Evolutionary conservation across 2,113 vertebrate species (phyloP), one percentile per base, ranked within the genome.

Genomic region (Prunella himalayana): DNA sequence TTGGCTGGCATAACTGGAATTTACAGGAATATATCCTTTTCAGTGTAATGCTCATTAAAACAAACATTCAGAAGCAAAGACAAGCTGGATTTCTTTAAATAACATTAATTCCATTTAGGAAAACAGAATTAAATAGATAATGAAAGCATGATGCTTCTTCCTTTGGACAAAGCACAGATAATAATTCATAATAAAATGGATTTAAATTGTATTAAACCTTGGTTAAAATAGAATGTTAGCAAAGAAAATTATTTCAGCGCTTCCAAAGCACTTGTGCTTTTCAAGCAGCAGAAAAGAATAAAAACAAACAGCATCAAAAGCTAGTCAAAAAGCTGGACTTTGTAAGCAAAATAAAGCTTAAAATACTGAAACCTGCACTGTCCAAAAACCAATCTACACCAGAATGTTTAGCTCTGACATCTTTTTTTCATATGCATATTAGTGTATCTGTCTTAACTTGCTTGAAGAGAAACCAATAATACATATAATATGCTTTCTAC

Each of bases 381-480:
- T 70, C 59, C 56, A 85, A 90, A 92, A 91, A 0, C 33, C 31
- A 65, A 69, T 72, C 68, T 73, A 47, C 82, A 88, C 68, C 63
- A 88, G 54, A 91, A 68, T 86, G 35, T 66, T 95, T 92, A 94
- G 82, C 39, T 93, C 68, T 81, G 79, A 92, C 82, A 83, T 88
- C 25, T 76, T 92, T 88, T 92, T 83, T 89, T 92, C 60, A 90
- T 85, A 95, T 96, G 84, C 70, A 87, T 95, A 96, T 91, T 85
- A 90, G 82, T 44, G 25, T 95, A 92, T 94, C 68, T 96, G 94
- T 61, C 94, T 92, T 90, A 92, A 96, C 94, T 95, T 94, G 87
- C 60, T 88, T 90, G 71, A 92, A 69, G 78, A 92, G 73, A 91
- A 97, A 95, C 93, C 73, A 89, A 77, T 82, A 94, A 65, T 83